Evolutionary conservation across 2,888 invertebrate genomes (phyloP).

Genomic region (Apamea crenata): DNA sequence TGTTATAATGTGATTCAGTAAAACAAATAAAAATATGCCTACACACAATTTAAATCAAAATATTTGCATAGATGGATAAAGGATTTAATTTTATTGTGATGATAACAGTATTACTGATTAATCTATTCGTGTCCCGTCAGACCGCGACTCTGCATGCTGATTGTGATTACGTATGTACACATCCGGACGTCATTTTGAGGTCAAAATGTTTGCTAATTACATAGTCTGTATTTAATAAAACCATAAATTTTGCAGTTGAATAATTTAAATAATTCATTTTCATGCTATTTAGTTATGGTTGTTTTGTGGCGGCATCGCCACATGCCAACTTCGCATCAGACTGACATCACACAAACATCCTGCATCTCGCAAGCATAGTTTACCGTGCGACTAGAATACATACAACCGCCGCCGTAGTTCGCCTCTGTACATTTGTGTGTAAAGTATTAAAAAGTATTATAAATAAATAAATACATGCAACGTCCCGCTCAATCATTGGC

Average conservation of each 20-base stretch:
- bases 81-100: slow-evolving; percentile 5
- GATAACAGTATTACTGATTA: slow-evolving; percentile 24
- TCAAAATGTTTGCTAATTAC: slow-evolving; percentile 21
- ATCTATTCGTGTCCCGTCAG: slow-evolving; percentile 12
- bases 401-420: too few species aligned
- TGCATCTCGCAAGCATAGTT: background rate
- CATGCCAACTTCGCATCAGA: background rate
- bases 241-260: background rate
- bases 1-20: background rate
- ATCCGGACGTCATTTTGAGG: slow-evolving; percentile 26
- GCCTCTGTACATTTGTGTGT: too few species aligned
- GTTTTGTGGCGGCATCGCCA: background rate
- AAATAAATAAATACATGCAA: too few species aligned
- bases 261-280: background rate
- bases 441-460: too few species aligned
- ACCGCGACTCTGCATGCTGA: slow-evolving; percentile 27
- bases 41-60: background rate
- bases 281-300: background rate
- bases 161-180: slow-evolving; percentile 27
- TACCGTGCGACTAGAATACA: background rate
- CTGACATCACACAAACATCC: background rate
- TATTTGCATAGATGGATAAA: background rate
- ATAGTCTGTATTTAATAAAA: background rate
- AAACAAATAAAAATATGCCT: slow-evolving; percentile 6
- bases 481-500: too few species aligned